Evolutionary conservation across 2,797 vertebrate species (phyloP), one percentile per base, ranked within the genome.

Genomic region (Avahi laniger): DNA sequence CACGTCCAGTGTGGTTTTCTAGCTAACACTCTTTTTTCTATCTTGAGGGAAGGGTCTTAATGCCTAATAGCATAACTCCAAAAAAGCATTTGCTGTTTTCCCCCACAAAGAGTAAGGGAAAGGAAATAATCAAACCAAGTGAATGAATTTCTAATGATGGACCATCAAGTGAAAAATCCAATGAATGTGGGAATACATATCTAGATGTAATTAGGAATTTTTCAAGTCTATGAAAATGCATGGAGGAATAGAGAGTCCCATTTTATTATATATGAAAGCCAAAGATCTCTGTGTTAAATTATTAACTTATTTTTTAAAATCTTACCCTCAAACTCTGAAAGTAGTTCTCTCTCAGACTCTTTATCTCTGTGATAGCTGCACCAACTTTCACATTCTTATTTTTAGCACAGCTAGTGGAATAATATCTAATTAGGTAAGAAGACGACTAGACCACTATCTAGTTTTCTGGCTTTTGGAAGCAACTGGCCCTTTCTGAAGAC

Each of bases 221-320:
- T 73, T 52, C 63, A 94, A 73, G 79, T 50, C 75, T 80, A 22
- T 81, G 50, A 97, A 95, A 87, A 88, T 82, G 3, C 1, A 5
- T 13, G 30, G 13, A 73, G 35, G 10, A 86, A 5, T 48, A 65
- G 13, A 69, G 50, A 88, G 38, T 78, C 43, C 15, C 61, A 73
- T n/a, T n/a, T 75, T 50, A 65, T 72, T 90, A 41, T 76, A 87
- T 76, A 57, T 72, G 67, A 85, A 93, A 96, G 78, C 26, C 13
- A 57, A 70, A 78, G 59, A 28, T 75, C 67, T 86, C n/a, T 79
- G 7, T 79, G 46, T 93, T 82, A 89, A 88, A 43, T 59, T 26
- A 54, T 20, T 87, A 67, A 78, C 50, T 26, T 15, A 69, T 18
- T 28, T 84, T 89, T 79, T 18, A n/a, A 82, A 35, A 67, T 54